Evolutionary conservation across 2,113 vertebrate genomes (phyloP), one percentile per base, ranked within the genome.

Genomic region (Panthera tigris): DNA sequence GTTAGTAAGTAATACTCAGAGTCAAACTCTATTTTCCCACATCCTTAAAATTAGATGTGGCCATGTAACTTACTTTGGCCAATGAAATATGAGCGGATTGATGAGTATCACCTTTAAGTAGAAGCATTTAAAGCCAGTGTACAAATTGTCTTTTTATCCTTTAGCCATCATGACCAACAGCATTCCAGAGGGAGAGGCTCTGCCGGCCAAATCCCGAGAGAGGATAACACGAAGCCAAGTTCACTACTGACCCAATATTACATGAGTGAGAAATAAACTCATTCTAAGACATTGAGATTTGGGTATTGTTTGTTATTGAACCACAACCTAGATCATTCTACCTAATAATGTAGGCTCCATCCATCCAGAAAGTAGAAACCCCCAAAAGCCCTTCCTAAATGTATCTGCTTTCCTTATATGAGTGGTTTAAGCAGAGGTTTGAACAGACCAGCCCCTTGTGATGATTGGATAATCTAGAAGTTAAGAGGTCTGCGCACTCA

Each of bases 1-100:
- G 93, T 98, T 94, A 97, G 95, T 89, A 98, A 94, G 89, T 84
- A 33, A 12, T 83, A 65, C 33, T 98, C 15, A 31, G 4, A 74
- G n/a, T 48, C 48, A 79, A 21, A 41, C 15, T 36, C 23, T 14
- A 61, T 84, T 83, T 83, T 41, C 10, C 29, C n/a, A 71, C 21
- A 78, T 73, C 48, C 29, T 89, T 79, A n/a, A 63, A 65, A 55
- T 48, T 91, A 90, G 14, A 13, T 45, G 12, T 63, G 69, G 36
- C 8, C 39, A 12, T 11, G 1, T 33, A n/a, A 16, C 14, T 93
- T 81, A 36, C 76, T 94, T 87, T 41, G 68, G 12, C 33, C 27
- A 88, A 33, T 61, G 25, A 96, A 89, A 68, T 55, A 1, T 14
- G 63, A 95, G 29, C 31, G 87, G 74, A 95, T 69, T 74, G 18